Evolutionary conservation across 2,113 vertebrate species (phyloP).

Genomic region (Paramisgurnus dabryanus): DNA sequence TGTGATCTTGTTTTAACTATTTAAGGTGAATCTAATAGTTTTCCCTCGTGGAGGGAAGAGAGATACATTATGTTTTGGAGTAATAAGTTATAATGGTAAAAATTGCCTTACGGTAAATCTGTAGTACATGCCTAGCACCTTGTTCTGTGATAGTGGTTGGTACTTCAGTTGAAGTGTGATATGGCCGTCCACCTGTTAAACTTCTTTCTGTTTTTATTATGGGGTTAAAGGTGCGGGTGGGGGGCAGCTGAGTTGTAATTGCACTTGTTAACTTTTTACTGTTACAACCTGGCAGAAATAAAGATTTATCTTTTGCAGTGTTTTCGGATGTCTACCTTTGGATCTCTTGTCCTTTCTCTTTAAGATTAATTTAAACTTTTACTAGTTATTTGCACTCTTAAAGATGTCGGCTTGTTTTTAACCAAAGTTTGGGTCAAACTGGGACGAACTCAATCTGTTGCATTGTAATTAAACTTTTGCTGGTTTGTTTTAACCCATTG

Average conservation of each 20-base stretch:
- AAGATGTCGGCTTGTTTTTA: too few species aligned
- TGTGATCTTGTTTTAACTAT: slow-evolving; percentile 42
- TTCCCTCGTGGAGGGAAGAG: slow-evolving; percentile 28
- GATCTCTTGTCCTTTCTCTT: neutral
- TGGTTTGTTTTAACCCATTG: too few species aligned
- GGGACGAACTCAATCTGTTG: too few species aligned
- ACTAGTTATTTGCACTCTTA: neutral
- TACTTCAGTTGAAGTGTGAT: slow-evolving; percentile 43
- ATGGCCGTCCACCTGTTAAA: slow-evolving; percentile 36
- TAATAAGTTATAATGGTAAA: slow-evolving; percentile 37
- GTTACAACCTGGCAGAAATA: slow-evolving; percentile 58
- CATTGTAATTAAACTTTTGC: too few species aligned
- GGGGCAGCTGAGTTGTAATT: slow-evolving; percentile 50
- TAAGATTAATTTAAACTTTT: neutral
- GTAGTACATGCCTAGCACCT: slow-evolving; percentile 46
- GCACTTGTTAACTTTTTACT: slow-evolving; percentile 61
- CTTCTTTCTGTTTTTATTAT: slow-evolving; percentile 39
- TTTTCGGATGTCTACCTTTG: slow-evolving; percentile 36
- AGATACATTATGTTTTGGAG: slow-evolving; percentile 22
- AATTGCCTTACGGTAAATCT: slow-evolving; percentile 53
- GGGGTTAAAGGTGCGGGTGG: slow-evolving; percentile 16
- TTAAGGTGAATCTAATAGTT: slow-evolving; percentile 30
- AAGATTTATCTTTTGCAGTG: slow-evolving; percentile 66
- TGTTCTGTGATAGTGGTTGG: slow-evolving; percentile 45
- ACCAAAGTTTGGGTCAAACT: too few species aligned